A percentile compares a stretch with the other conserved stretches of the same genome.
Conservation (phyloP, 2,797 vertebrate species). For the Momotus momota region DNA sequence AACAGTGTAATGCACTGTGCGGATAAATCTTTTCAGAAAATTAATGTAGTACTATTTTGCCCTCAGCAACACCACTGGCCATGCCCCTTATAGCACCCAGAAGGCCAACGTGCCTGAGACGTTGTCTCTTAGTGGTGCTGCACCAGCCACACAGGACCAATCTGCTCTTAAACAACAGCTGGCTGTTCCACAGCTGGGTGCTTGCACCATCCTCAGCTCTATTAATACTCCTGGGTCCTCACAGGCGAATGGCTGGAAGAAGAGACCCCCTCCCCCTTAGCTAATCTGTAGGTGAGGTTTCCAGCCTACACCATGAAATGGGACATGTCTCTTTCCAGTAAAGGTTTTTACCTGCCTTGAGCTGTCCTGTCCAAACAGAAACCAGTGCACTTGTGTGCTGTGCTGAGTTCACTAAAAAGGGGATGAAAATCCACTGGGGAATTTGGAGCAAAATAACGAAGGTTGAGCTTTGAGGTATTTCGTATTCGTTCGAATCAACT, state of each 20-base stretch:
- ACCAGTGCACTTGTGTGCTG: rapidly evolving
- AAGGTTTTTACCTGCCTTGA: neutral
- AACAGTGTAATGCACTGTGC: rapidly evolving
- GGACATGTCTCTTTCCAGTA: neutral
- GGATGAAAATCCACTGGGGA: neutral
- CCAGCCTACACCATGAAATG: rapidly evolving
- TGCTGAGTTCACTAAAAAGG: neutral
- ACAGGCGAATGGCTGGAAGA: rapidly evolving
- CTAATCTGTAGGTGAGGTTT: neutral
- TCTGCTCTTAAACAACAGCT: neutral
- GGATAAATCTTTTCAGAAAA: neutral
- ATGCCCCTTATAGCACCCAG: rapidly evolving
- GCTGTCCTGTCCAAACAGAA: neutral
- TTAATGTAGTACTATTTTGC: neutral
- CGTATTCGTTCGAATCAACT: rapidly evolving
- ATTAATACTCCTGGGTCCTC: neutral
- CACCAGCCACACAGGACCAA: neutral
- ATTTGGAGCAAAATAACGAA: neutral
- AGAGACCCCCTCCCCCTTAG: neutral
- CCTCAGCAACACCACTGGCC: neutral
- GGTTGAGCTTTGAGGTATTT: neutral
- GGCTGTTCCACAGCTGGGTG: neutral
- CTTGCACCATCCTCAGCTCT: rapidly evolving
- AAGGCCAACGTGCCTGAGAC: neutral
- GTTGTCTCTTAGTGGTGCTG: neutral